These are phyloP conservation scores for Syndactyla subalaris DNA, from an alignment of 2,797 vertebrate species.

Conservation along the genomic window DNA sequence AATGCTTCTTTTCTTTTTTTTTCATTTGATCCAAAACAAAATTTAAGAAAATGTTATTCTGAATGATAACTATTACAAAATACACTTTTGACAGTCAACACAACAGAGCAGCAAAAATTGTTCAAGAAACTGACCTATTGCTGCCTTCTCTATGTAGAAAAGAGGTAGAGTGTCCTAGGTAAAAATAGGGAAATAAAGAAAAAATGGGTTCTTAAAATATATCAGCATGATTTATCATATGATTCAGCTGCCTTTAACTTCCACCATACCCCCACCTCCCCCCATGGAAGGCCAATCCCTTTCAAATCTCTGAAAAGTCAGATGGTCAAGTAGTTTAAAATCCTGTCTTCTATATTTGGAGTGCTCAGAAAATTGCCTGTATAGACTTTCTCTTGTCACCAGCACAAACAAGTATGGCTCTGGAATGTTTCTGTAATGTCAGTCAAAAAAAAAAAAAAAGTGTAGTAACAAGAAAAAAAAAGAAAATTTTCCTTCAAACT, in stretches of 20 bases:
- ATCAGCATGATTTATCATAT: neutral
- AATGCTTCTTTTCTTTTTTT: neutral
- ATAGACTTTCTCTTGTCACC: neutral
- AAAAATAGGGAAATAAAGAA: neutral
- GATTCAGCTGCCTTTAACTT: neutral
- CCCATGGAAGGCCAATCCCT: neutral
- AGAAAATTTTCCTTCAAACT: neutral
- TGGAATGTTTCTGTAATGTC: neutral
- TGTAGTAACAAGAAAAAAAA: neutral
- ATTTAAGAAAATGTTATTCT: neutral
- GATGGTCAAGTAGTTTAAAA: neutral
- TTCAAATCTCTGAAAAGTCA: neutral
- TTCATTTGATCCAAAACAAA: neutral
- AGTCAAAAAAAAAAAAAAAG: neutral
- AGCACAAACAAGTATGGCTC: neutral
- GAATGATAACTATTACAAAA: neutral
- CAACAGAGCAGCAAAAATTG: neutral
- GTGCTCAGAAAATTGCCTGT: neutral
- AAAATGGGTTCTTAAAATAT: neutral
- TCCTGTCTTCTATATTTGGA: neutral
- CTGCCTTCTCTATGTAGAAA: neutral
- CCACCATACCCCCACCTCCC: neutral
- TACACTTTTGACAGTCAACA: neutral
- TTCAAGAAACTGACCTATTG: neutral
- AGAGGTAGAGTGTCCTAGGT: neutral